Percentiles rank a stretch among this genome's conserved stretches.
These are phyloP conservation scores for Drosophila pruinosa DNA, from an alignment of 1,140 invertebrate species.

Conservation along the genomic window DNA sequence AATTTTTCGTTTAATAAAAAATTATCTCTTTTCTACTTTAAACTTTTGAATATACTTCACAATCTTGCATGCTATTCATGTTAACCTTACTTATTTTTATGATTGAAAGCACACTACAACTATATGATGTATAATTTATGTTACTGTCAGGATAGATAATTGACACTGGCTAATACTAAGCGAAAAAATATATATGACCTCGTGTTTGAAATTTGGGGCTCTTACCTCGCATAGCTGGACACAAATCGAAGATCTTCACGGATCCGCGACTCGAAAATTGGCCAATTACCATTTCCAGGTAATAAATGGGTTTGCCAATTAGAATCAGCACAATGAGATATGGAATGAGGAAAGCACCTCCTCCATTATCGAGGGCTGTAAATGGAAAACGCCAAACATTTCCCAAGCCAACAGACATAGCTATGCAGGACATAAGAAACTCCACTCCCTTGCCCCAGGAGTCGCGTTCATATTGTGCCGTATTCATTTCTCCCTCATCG, in stretches of 20 bases:
- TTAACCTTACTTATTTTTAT: no score
- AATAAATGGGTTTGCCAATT: constrained; percentile 93
- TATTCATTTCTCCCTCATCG: constrained; percentile 37
- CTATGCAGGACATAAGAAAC: constrained; percentile 92
- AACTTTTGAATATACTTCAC: no score
- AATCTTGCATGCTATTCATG: no score
- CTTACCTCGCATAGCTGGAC: constrained; percentile 86
- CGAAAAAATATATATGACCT: no score
- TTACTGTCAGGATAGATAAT: no score
- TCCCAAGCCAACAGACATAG: constrained; percentile 93
- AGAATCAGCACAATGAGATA: constrained; percentile 90
- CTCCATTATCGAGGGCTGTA: constrained; percentile 91
- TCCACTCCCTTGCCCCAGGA: constrained; percentile 91
- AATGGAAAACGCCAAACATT: constrained; percentile 94
- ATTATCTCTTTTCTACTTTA: no score
- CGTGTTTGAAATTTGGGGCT: no score
- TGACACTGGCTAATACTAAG: background rate
- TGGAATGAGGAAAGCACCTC: constrained; percentile 91
- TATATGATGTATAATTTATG: no score
- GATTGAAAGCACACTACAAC: no score
- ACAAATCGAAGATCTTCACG: constrained; percentile 85
- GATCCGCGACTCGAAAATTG: constrained; percentile 88
- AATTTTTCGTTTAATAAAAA: no score
- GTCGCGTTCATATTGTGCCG: constrained; percentile 83
- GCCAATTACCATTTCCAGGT: constrained; percentile 91